These are phyloP conservation scores for Nettapus auritus DNA, from an alignment of 2,113 vertebrate species.

Conservation along the genomic window DNA sequence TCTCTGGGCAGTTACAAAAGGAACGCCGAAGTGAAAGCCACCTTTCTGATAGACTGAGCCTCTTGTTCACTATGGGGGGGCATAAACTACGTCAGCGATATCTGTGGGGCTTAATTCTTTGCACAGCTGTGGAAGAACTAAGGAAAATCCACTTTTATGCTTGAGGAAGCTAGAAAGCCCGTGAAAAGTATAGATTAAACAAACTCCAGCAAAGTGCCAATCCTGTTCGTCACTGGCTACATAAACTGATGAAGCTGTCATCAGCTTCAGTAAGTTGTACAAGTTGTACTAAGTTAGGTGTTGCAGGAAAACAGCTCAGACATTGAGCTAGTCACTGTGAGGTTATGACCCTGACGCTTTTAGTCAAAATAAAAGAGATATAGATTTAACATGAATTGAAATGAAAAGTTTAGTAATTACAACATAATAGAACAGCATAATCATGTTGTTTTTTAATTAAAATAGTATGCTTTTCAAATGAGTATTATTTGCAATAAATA, in stretches of 20 bases:
- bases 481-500: background rate
- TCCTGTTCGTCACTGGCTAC: background rate
- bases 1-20: background rate
- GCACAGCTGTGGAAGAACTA: background rate
- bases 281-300: background rate
- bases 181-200: background rate
- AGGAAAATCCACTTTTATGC: background rate
- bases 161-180: background rate
- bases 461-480: background rate
- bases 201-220: background rate
- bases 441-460: background rate
- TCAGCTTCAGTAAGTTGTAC: background rate
- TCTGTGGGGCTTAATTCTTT: background rate
- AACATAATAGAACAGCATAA: background rate
- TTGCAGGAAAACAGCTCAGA: background rate
- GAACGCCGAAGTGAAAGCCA: background rate
- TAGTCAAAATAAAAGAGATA: background rate
- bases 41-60: background rate
- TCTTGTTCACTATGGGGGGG: background rate
- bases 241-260: background rate
- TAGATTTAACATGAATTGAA: background rate
- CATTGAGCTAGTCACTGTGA: background rate
- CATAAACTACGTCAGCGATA: background rate
- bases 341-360: background rate
- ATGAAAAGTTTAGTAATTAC: background rate